Percentiles rank a stretch among this genome's conserved stretches.
Conservation (phyloP, 2,888 invertebrate genomes). For the Hemaris fuciformis region DNA sequence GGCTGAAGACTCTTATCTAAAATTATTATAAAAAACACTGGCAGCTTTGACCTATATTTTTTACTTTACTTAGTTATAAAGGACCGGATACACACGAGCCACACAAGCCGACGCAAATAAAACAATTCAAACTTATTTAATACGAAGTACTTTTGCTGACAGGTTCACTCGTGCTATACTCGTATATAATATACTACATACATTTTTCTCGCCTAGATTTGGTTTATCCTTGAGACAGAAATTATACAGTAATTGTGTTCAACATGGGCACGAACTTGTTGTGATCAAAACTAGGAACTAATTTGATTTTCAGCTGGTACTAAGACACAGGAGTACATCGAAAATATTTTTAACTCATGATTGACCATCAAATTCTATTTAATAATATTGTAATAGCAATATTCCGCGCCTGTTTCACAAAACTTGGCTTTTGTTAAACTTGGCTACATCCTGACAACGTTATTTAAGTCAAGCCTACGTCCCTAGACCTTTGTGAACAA, state of each 20-base stretch:
- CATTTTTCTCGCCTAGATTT: too few relatives aligned
- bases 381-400: too few relatives aligned
- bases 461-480: slow-evolving; percentile 55
- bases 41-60: not conserved
- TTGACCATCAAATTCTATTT: too few relatives aligned
- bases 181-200: too few relatives aligned
- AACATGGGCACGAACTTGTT: too few relatives aligned
- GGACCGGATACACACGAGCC: not conserved
- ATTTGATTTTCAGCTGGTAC: too few relatives aligned
- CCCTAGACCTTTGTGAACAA: slow-evolving; percentile 55
- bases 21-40: not conserved
- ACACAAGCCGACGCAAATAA: not conserved
- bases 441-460: slow-evolving; percentile 58
- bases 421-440: slow-evolving; percentile 50
- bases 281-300: too few relatives aligned
- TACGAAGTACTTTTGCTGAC: not conserved
- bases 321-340: too few relatives aligned
- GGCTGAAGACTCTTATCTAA: too few relatives aligned
- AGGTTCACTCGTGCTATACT: not conserved
- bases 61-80: not conserved
- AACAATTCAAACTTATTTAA: not conserved
- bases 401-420: slow-evolving; percentile 25
- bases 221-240: too few relatives aligned
- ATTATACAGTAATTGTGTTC: too few relatives aligned
- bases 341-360: too few relatives aligned